These are phyloP conservation scores for Caenorhabditis auriculariae DNA, from an alignment of 2,888 invertebrate species.

Conservation along the genomic window DNA sequence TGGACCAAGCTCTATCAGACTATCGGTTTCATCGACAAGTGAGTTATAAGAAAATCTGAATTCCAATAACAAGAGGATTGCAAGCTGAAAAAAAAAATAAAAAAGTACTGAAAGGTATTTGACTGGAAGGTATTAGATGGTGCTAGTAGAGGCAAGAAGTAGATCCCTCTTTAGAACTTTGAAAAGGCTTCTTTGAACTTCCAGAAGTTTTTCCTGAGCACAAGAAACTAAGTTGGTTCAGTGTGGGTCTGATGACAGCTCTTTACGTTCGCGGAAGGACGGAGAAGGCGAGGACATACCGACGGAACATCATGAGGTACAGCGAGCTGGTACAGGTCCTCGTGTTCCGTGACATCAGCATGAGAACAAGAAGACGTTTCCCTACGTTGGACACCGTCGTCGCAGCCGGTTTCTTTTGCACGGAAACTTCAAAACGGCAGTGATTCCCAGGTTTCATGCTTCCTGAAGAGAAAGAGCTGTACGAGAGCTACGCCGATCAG, in stretches of 20 bases:
- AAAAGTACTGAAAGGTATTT: too few species aligned
- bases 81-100: neutral
- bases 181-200: neutral
- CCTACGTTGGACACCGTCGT: constrained; percentile 44
- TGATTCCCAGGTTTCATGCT: constrained; percentile 39
- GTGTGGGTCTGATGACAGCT: constrained; percentile 44
- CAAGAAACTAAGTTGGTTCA: too few species aligned
- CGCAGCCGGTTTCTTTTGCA: constrained; percentile 38
- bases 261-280: constrained; percentile 39
- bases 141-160: too few species aligned
- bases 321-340: constrained; percentile 40
- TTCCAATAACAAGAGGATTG: neutral
- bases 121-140: too few species aligned
- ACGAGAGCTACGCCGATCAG: constrained; percentile 31
- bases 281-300: constrained; percentile 34
- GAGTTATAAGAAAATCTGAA: constrained; percentile 2
- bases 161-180: too few species aligned
- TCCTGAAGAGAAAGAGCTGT: constrained; percentile 34
- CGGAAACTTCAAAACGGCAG: too few species aligned
- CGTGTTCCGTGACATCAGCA: constrained; percentile 44
- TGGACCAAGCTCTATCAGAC: constrained; percentile 46
- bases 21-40: constrained; percentile 51
- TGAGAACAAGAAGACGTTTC: constrained; percentile 37
- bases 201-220: too few species aligned
- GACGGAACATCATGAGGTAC: constrained; percentile 39